Evolutionary conservation across 2,888 invertebrate species (phyloP), one percentile per base, ranked within the genome.

Genomic region (Phasia obesa): DNA sequence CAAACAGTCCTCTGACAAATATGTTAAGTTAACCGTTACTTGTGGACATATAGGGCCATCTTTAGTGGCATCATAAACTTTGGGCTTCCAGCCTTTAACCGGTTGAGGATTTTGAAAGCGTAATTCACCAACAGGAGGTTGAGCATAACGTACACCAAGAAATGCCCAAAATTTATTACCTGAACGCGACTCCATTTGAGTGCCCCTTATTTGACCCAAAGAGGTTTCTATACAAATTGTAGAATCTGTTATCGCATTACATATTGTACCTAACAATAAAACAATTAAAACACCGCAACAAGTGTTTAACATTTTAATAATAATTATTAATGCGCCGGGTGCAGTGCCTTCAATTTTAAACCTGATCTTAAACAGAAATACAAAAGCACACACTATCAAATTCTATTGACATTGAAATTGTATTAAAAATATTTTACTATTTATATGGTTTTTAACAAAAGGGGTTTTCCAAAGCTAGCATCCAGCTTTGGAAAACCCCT

Each of bases 21-120:
- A 83, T 2, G 86, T 85, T 71, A 85, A 65, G 53, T 87, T 86
- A 2, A 71, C 27, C 27, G 90, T 88, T 0, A 90, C 90, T 84
- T 92, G 92, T 0, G 93, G 93, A 83, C 94, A 94, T 51, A 92
- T 91, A 0, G 93, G 93, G 0, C 93, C 93, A 62, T 94, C 93
- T 75, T 89, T 71, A 0, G 92, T 92, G 0, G 93, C 94, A 87
- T 94, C 92, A 53, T 92, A 92, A 0, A 90, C 87, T 0, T 84
- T 86, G 0, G 90, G 89, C 0, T 88, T 82, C 92, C 94, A 94
- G 1, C 89, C 84, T 7, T 89, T 86, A 1, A 92, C 91, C 0
- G 92, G 92, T 44, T 89, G 87, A 0, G 94, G 93, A 57, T 92
- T 87, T 23, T 84, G 78, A 55, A 91, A 91, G 5, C 91, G 87